phyloP scores from a whole-genome alignment of 1,140 invertebrate genomes.

The Octopus bimaculoides region DNA sequence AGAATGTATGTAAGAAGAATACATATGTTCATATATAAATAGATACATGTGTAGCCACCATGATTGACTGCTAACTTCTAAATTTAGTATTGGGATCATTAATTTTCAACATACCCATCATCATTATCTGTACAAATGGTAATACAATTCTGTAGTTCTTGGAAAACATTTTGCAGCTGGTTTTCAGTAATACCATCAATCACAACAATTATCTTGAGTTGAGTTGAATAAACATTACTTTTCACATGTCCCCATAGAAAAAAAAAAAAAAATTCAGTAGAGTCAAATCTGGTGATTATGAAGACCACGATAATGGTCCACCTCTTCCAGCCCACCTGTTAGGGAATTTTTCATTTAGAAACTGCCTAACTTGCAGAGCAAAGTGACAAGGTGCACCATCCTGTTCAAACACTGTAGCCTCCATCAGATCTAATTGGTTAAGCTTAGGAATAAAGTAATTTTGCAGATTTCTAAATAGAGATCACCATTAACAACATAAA shows the following conservation, averaged over 20 bases:
- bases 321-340: background rate
- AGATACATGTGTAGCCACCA: no score
- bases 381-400: background rate
- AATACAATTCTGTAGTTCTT: no score
- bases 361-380: background rate
- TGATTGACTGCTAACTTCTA: no score
- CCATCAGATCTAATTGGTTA: background rate
- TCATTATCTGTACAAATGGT: no score
- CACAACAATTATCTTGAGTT: no score
- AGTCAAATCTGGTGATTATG: background rate
- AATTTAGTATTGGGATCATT: no score
- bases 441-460: conserved; percentile 1
- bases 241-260: no score
- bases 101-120: no score
- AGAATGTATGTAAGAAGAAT: no score
- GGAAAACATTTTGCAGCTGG: no score
- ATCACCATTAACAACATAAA: background rate
- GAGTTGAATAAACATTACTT: conserved; percentile 4
- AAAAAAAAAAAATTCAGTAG: background rate
- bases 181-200: no score
- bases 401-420: background rate
- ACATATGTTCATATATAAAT: no score
- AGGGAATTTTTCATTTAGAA: background rate
- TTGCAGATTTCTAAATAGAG: background rate
- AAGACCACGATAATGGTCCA: background rate